A percentile compares a stretch with the other conserved stretches of the same genome.
Conservation (phyloP, 92 coral and sea anemone genomes). For the Heteractis magnifica region DNA sequence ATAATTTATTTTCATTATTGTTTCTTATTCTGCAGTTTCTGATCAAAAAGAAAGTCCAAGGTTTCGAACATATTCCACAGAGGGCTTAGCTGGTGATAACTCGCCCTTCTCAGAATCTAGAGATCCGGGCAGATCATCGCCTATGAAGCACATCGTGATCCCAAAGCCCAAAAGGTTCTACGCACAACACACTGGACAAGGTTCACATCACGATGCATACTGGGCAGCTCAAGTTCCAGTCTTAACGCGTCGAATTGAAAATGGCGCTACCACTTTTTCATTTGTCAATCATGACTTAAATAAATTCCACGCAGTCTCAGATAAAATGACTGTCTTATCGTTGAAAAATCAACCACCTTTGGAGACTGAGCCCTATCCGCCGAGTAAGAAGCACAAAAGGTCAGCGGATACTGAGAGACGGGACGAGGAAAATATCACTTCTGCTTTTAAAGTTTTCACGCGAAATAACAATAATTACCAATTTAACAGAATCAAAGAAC, state of each 20-base stretch:
- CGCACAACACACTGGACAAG: background rate
- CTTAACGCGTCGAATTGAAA: background rate
- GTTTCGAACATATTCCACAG: slow-evolving; percentile 6
- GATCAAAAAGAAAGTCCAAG: background rate
- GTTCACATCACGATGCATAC: background rate
- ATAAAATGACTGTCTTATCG: background rate
- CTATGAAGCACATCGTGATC: background rate
- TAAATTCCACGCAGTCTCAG: background rate
- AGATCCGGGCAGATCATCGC: background rate
- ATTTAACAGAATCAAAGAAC: background rate
- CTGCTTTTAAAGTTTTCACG: slow-evolving; percentile 12
- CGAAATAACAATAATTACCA: slow-evolving; percentile 6
- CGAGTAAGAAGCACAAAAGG: background rate
- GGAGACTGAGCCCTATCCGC: background rate
- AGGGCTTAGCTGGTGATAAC: slow-evolving; percentile 20
- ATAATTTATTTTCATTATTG: background rate
- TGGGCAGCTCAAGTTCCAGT: background rate
- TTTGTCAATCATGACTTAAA: background rate
- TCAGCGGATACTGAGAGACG: background rate
- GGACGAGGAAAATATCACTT: background rate
- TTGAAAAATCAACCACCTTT: background rate
- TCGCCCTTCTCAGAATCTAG: slow-evolving; percentile 30
- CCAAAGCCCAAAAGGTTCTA: background rate
- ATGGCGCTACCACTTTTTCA: background rate
- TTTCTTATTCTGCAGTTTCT: background rate